These are phyloP conservation scores for Ophion obscuratus DNA, from an alignment of 2,888 invertebrate species.

Conservation along the genomic window DNA sequence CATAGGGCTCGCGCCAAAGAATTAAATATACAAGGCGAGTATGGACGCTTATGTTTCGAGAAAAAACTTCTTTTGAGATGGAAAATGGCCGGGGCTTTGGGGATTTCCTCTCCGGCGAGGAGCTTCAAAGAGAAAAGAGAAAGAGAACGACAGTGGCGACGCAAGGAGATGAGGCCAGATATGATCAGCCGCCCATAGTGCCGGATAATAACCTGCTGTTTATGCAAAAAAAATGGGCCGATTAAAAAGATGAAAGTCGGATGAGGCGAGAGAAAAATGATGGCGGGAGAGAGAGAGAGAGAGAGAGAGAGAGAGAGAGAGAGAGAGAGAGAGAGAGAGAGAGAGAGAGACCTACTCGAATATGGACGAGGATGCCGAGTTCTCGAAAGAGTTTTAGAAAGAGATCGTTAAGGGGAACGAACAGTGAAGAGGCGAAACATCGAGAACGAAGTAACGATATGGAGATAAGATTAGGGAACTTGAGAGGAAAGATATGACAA, in stretches of 20 bases:
- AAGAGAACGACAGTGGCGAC: conserved; percentile 33
- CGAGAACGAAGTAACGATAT: conserved; percentile 7
- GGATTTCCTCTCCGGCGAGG: conserved; percentile 34
- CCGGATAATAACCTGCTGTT: conserved; percentile 79
- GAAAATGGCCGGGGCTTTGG: conserved; percentile 25
- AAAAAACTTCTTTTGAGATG: conserved; percentile 24
- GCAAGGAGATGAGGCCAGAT: conserved; percentile 76
- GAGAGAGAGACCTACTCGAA: background rate
- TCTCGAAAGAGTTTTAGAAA: conserved; percentile 22
- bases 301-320: background rate
- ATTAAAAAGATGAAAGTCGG: conserved; percentile 50
- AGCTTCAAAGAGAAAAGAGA: conserved; percentile 36
- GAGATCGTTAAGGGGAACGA: conserved; percentile 41
- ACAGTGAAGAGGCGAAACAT: conserved; percentile 18
- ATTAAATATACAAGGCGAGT: background rate
- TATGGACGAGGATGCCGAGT: background rate
- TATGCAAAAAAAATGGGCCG: conserved; percentile 78
- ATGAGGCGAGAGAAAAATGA: conserved; percentile 18
- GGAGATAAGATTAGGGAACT: conserved; percentile 20
- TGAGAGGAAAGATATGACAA: conserved; percentile 10
- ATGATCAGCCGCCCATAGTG: conserved; percentile 75
- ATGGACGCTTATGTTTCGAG: conserved; percentile 13
- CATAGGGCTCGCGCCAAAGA: conserved; percentile 6
- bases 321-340: background rate
- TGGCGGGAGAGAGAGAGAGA: conserved; percentile 13